phyloP scores from a whole-genome alignment of 2,888 invertebrate species.

The Trilocha varians region DNA sequence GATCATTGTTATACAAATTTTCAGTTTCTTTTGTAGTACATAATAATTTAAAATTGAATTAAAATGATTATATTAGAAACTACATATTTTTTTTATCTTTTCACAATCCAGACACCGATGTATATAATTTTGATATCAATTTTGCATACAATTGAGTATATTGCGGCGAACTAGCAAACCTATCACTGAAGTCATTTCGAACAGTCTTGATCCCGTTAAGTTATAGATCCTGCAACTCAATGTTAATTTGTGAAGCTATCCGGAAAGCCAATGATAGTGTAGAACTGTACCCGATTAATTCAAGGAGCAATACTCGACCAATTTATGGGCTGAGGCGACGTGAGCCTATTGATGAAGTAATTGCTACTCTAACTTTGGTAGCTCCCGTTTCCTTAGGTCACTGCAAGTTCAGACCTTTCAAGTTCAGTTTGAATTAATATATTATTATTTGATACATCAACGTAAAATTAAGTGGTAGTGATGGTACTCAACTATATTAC shows the following conservation, averaged over 20 bases:
- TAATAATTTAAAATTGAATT: no score
- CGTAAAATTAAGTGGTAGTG: no score
- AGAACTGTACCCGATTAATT: constrained; percentile 53
- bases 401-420: neutral
- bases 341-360: constrained; percentile 45
- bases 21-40: no score
- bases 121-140: no score
- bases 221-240: constrained; percentile 44
- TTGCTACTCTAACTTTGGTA: constrained; percentile 14
- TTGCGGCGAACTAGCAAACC: constrained; percentile 22
- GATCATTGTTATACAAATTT: no score
- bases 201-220: constrained; percentile 31
- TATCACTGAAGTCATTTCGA: constrained; percentile 18
- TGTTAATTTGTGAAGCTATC: constrained; percentile 63
- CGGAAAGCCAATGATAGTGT: constrained; percentile 53
- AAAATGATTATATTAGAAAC: no score
- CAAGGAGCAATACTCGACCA: constrained; percentile 51
- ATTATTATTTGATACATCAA: no score
- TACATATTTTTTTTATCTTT: no score
- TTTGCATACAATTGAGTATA: constrained; percentile 23
- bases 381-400: constrained; percentile 11
- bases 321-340: constrained; percentile 46
- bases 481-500: no score
- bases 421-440: no score
- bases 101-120: no score